These are phyloP conservation scores for Brienomyrus longianalis DNA, from an alignment of 2,113 vertebrate species.

Conservation along the genomic window DNA sequence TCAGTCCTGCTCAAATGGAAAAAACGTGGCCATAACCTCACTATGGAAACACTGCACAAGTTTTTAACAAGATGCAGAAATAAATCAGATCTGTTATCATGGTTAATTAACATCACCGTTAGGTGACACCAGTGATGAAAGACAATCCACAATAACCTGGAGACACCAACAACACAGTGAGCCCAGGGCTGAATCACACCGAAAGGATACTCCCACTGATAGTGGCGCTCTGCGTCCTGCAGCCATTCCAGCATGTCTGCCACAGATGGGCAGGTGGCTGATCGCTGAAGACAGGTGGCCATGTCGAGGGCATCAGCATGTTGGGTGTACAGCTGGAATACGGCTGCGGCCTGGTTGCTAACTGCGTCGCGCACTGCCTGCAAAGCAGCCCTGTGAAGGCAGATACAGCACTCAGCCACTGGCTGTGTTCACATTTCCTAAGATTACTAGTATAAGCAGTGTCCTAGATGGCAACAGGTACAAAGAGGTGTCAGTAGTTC, in stretches of 20 bases:
- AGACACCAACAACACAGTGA: not conserved
- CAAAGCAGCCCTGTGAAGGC: conserved; percentile 53
- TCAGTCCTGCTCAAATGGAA: not conserved
- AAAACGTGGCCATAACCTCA: not conserved
- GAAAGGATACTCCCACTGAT: conserved; percentile 75
- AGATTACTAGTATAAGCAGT: not conserved
- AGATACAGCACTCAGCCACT: not conserved
- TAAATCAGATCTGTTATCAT: not conserved
- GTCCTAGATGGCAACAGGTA: not conserved
- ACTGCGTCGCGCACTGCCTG: conserved; percentile 62
- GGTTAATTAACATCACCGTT: not conserved
- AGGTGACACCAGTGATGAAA: not conserved
- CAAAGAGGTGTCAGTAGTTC: not conserved
- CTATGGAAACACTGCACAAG: not conserved
- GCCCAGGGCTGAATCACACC: not conserved
- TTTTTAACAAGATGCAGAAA: not conserved
- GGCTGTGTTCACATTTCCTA: not conserved
- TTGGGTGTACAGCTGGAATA: conserved; percentile 63
- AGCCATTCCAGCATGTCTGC: conserved; percentile 82
- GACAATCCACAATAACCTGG: not conserved
- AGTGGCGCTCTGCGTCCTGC: conserved; percentile 72
- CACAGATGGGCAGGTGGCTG: conserved; percentile 61
- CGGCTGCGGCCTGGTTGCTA: conserved; percentile 51
- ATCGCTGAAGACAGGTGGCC: conserved; percentile 47
- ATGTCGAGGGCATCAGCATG: conserved; percentile 44